Conservation (phyloP, 2,113 vertebrate genomes). For the Petaurus breviceps region DNA sequence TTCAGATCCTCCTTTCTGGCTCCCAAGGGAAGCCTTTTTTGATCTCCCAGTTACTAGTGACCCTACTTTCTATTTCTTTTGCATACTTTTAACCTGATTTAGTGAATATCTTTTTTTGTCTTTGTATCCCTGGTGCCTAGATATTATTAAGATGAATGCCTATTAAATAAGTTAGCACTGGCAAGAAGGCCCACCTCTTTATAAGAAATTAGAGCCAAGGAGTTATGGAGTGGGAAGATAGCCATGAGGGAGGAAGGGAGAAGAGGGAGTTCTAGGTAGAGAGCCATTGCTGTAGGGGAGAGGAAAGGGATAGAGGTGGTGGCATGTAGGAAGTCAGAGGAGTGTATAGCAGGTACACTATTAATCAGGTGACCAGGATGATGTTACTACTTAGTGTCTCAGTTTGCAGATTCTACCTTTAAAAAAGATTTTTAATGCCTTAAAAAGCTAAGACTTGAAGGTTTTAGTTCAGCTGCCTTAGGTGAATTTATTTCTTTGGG, state of each 20-base stretch:
- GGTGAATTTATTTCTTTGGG: not conserved
- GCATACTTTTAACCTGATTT: not conserved
- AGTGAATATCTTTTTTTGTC: not conserved
- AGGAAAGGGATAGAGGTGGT: not conserved
- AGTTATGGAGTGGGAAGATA: not conserved
- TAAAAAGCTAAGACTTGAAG: not conserved
- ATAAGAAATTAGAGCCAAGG: not conserved
- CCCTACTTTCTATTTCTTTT: not conserved
- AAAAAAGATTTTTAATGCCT: not conserved
- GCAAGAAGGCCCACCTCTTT: not conserved
- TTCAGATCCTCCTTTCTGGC: not conserved
- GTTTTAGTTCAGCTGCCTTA: not conserved
- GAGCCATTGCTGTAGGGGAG: not conserved
- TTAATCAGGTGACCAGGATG: not conserved
- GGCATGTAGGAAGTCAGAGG: not conserved
- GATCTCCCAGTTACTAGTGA: not conserved
- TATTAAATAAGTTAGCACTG: not conserved
- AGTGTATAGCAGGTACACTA: not conserved
- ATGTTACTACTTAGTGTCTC: not conserved
- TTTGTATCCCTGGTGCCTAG: not conserved
- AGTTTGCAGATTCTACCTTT: not conserved
- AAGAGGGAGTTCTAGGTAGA: not conserved
- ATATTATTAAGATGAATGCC: too few species aligned
- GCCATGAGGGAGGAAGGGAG: too few species aligned
- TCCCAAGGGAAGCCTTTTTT: not conserved